A percentile compares a stretch with the other conserved stretches of the same genome.
Conservation (phyloP, 2,797 vertebrate genomes). For the Serranus cabrilla region DNA sequence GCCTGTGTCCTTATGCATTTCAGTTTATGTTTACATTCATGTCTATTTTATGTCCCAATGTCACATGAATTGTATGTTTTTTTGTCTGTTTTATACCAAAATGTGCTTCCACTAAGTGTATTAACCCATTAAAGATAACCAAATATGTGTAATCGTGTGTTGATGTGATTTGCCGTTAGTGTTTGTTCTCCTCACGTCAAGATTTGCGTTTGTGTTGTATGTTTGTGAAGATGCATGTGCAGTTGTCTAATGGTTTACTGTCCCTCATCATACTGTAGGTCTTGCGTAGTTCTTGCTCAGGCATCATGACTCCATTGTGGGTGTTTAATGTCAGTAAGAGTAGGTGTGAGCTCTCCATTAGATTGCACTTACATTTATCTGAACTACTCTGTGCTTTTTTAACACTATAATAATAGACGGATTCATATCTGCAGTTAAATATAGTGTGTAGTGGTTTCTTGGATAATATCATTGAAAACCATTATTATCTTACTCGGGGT, state of each 20-base stretch:
- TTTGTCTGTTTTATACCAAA: slow-evolving; percentile 34
- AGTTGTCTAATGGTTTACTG: slow-evolving; percentile 2
- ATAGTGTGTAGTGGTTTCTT: slow-evolving; percentile 25
- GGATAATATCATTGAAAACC: slow-evolving; percentile 6
- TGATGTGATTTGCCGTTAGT: slow-evolving; percentile 60
- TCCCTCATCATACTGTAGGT: slow-evolving; percentile 14
- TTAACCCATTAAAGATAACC: slow-evolving; percentile 78
- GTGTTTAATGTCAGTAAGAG: slow-evolving; percentile 70
- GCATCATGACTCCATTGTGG: slow-evolving; percentile 54
- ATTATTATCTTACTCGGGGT: background rate
- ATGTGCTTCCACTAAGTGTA: slow-evolving; percentile 51
- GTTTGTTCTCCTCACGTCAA: slow-evolving; percentile 29
- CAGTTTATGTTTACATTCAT: slow-evolving; percentile 31
- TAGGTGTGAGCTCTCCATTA: slow-evolving; percentile 58
- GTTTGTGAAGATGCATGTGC: slow-evolving; percentile 5
- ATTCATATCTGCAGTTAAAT: slow-evolving; percentile 40
- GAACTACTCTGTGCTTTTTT: slow-evolving; percentile 31
- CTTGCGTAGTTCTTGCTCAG: slow-evolving; percentile 38
- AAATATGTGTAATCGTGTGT: slow-evolving; percentile 58
- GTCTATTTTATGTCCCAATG: slow-evolving; percentile 43
- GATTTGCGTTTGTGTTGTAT: slow-evolving; percentile 1
- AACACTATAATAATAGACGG: slow-evolving; percentile 41
- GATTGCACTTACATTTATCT: slow-evolving; percentile 53
- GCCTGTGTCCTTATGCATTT: background rate
- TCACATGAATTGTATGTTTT: slow-evolving; percentile 20